These are phyloP conservation scores for Apeltes quadracus DNA, from an alignment of 2,113 vertebrate genomes.

Conservation along the genomic window DNA sequence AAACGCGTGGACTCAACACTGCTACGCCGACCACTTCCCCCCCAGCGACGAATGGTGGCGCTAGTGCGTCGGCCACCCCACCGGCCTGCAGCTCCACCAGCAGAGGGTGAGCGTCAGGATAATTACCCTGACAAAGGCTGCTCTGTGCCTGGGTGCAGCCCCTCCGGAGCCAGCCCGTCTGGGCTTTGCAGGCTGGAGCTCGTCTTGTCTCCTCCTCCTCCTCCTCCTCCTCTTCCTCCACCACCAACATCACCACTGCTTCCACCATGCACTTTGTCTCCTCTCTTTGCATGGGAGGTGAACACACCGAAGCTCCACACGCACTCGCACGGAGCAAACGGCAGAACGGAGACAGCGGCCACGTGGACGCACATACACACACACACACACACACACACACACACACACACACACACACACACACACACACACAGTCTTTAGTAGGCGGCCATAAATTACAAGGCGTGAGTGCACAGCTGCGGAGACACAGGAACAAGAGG, in stretches of 20 bases:
- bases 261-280: conserved; percentile 94
- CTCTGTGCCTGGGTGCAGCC: conserved; percentile 94
- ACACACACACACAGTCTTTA: neutral
- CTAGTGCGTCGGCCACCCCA: conserved; percentile 64
- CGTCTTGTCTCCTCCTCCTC: conserved; percentile 84
- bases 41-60: conserved; percentile 66
- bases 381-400: conserved; percentile 5
- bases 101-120: conserved; percentile 86
- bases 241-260: conserved; percentile 32
- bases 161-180: conserved; percentile 97
- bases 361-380: conserved; percentile 6
- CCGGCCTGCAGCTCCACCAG: conserved; percentile 55
- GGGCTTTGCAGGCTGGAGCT: conserved; percentile 91
- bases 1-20: conserved; percentile 12
- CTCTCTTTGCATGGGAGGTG: conserved; percentile 63
- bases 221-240: conserved; percentile 13
- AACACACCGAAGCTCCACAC: conserved; percentile 62
- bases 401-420: conserved; percentile 3
- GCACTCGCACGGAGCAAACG: conserved; percentile 34
- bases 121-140: conserved; percentile 99
- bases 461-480: neutral
- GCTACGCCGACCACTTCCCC: conserved; percentile 43
- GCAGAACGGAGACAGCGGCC: conserved; percentile 32
- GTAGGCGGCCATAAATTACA: conserved; percentile 23
- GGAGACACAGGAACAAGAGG: conserved; percentile 32